Base-by-base conservation (phyloP, 2,888 invertebrate species). In the Drosophila demipolita region DNA sequence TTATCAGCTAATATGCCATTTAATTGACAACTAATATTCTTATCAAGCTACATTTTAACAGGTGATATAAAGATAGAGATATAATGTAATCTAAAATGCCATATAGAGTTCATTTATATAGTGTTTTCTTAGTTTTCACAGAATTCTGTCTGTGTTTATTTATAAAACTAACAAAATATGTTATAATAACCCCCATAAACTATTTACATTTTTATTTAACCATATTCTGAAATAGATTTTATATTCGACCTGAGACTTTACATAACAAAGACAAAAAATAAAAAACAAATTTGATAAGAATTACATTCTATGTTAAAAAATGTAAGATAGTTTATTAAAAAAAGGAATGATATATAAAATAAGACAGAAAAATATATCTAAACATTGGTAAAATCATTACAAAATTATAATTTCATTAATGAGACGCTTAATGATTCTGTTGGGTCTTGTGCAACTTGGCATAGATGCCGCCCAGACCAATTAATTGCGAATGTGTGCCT, bases 401-500 rank as follows among this genome's bases (percentile, higher is more conserved):
- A 52, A 17, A 29, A 58, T 7, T 12, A 3, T 5, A 32, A 66
- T 38, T 45, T 7, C 40, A 33, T 15, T 8, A 15, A 29, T 17
- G 3, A 48, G 38, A 38, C 9, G 23, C 9, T 80, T 23, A 88
- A 32, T 83, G 76, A 20, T 79, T 70, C 63, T 85, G 89, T 82
- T 96, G 96, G 57, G 95, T 93, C 76, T 94, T 94, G 91, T 96
- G 95, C 53, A 96, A 93, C 78, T 94, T 94, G 33, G 96, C 95
- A 90, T 96, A 96, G 29, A 95, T 94, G 0, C 96, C 96, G 66
- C 94, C 94, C 12, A 94, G 94, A 0, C 94, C 93, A 80, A 98
- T 95, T 1, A 98, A 94, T 83, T 97, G 95, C 52, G 94, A 94
- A 90, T 97, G 98, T 0, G 95, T 96, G 29, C 98, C 98, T 79